Conservation (phyloP, 2,888 invertebrate species). For the Eupithecia exiguata region DNA sequence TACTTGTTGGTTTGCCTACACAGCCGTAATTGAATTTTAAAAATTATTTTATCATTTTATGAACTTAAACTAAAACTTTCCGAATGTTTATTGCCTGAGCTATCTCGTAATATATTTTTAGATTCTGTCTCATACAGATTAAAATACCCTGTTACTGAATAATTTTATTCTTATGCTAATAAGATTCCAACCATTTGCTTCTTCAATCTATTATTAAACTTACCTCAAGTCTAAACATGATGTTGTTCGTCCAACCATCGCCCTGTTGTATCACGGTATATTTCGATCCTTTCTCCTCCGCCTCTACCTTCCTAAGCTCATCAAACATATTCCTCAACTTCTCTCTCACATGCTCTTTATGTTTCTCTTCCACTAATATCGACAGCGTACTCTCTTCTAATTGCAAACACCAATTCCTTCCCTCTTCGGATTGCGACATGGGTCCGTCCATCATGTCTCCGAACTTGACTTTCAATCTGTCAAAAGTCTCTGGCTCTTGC, state of each 20-base stretch:
- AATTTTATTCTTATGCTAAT: too few relatives aligned
- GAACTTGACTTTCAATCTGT: conserved; percentile 42
- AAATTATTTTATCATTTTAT: too few relatives aligned
- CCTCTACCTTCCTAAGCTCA: conserved; percentile 17
- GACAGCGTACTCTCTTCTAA: conserved; percentile 36
- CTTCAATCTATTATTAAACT: too few relatives aligned
- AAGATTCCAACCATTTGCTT: too few relatives aligned
- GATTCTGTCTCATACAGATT: too few relatives aligned
- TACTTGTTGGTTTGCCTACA: too few relatives aligned
- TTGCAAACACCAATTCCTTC: conserved; percentile 20
- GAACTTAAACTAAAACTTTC: too few relatives aligned
- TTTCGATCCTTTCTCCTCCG: conserved; percentile 11
- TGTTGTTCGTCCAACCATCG: conserved; percentile 32
- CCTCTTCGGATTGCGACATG: conserved; percentile 11
- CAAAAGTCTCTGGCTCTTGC: conserved; percentile 52
- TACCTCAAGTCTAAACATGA: conserved; percentile 27
- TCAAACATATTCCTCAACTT: conserved; percentile 28
- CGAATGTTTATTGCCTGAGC: too few relatives aligned
- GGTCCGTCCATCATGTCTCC: conserved; percentile 39
- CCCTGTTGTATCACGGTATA: conserved; percentile 33
- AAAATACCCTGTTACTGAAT: too few relatives aligned
- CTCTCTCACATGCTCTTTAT: conserved; percentile 45
- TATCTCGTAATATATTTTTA: too few relatives aligned
- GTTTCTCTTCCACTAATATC: conserved; percentile 46
- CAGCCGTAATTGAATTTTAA: too few relatives aligned